A percentile compares a stretch with the other conserved stretches of the same genome.
These are phyloP conservation scores for Phlogophora meticulosa DNA, from an alignment of 2,888 invertebrate species.

Conservation along the genomic window DNA sequence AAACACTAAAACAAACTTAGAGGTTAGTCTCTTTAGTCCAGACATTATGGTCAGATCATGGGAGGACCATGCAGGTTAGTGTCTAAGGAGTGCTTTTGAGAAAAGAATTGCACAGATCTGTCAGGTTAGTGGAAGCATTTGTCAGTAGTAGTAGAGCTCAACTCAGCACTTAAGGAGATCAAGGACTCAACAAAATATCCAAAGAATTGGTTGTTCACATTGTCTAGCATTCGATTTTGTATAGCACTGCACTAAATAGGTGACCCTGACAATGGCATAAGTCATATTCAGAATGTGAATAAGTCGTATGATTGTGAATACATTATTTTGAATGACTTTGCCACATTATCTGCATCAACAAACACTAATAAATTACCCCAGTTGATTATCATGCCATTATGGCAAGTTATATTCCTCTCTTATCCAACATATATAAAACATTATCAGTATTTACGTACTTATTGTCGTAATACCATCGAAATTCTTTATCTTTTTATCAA, in stretches of 20 bases:
- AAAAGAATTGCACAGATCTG: too few relatives aligned
- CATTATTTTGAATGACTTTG: constrained; percentile 24
- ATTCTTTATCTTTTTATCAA: constrained; percentile 59
- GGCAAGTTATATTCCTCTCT: constrained; percentile 21
- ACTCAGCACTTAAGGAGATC: too few relatives aligned
- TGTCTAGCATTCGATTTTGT: background rate
- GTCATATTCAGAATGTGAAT: background rate
- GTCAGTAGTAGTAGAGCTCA: too few relatives aligned
- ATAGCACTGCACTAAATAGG: constrained; percentile 4
- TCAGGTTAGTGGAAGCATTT: too few relatives aligned
- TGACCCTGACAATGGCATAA: constrained; percentile 31
- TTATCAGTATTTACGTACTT: constrained; percentile 49
- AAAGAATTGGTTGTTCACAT: too few relatives aligned
- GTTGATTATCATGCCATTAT: constrained; percentile 19
- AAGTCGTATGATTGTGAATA: constrained; percentile 4
- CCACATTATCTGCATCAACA: constrained; percentile 32
- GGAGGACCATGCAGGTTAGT: too few relatives aligned
- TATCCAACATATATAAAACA: constrained; percentile 35
- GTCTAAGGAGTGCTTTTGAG: too few relatives aligned
- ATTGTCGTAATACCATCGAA: constrained; percentile 58
- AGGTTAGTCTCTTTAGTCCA: too few relatives aligned
- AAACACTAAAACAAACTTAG: too few relatives aligned
- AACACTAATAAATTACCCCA: constrained; percentile 11
- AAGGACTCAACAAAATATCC: too few relatives aligned
- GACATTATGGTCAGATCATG: too few relatives aligned